Percentiles rank a stretch among this genome's conserved stretches.
Conservation (phyloP, 2,113 vertebrate genomes). For the Pollimyrus isidori region DNA sequence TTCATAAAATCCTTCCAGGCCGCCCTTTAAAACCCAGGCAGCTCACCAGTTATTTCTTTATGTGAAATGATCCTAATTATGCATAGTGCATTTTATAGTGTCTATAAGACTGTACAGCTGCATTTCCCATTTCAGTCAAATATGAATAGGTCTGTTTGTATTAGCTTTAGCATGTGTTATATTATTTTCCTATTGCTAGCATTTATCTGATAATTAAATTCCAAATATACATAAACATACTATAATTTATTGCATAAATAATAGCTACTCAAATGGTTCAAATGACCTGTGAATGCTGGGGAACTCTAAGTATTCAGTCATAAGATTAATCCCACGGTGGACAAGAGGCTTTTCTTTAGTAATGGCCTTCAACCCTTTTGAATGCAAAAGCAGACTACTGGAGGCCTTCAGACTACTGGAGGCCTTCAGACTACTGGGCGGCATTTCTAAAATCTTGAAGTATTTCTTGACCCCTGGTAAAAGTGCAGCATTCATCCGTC, state of each 20-base stretch:
- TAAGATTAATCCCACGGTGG: background rate
- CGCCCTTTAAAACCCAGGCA: background rate
- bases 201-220: background rate
- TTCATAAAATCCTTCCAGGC: background rate
- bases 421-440: background rate
- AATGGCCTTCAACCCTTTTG: background rate
- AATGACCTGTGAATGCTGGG: background rate
- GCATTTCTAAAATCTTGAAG: background rate
- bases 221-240: background rate
- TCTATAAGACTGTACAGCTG: background rate
- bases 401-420: background rate
- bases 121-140: background rate
- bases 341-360: background rate
- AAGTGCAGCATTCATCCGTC: slow-evolving; percentile 37
- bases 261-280: background rate
- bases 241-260: background rate
- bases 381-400: background rate
- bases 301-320: background rate
- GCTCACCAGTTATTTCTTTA: background rate
- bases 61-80: background rate
- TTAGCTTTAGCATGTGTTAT: background rate
- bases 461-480: slow-evolving; percentile 5
- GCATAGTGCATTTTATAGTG: background rate
- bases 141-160: background rate
- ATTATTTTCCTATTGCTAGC: background rate